phyloP scores from a whole-genome alignment of 2,888 invertebrate species.

The Diarsia brunnea region DNA sequence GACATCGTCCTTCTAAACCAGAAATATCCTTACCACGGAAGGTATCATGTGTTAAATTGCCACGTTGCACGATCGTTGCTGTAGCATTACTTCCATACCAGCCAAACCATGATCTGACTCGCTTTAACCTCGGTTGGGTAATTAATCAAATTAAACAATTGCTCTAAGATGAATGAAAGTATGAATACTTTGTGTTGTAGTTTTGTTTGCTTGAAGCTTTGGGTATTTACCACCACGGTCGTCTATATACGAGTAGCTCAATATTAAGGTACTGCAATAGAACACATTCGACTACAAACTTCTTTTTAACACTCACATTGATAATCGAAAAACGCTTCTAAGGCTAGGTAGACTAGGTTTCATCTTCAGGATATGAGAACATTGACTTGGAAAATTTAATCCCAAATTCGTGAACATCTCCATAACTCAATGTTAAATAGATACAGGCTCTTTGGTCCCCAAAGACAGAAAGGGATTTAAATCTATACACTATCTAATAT shows the following conservation, averaged over 20 bases:
- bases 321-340: too few species aligned
- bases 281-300: too few species aligned
- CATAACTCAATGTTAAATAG: background rate
- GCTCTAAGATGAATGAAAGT: slow-evolving; percentile 25
- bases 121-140: slow-evolving; percentile 34
- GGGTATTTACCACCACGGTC: background rate
- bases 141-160: slow-evolving; percentile 46
- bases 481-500: too few species aligned
- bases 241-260: too few species aligned
- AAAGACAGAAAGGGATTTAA: background rate
- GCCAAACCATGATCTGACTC: slow-evolving; percentile 18
- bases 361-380: too few species aligned
- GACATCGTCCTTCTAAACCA: background rate
- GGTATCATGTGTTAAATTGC: background rate
- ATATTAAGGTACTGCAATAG: too few species aligned
- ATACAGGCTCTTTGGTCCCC: background rate
- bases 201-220: slow-evolving; percentile 31
- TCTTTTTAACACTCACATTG: too few species aligned
- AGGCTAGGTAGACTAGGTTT: too few species aligned
- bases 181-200: background rate
- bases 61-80: background rate
- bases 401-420: background rate
- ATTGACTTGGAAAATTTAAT: background rate
- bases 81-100: background rate
- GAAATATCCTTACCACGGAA: background rate